phyloP scores from a whole-genome alignment of 30 jellyfish, hydroid and myxozoan species.

The Nemopilema nomurai region DNA sequence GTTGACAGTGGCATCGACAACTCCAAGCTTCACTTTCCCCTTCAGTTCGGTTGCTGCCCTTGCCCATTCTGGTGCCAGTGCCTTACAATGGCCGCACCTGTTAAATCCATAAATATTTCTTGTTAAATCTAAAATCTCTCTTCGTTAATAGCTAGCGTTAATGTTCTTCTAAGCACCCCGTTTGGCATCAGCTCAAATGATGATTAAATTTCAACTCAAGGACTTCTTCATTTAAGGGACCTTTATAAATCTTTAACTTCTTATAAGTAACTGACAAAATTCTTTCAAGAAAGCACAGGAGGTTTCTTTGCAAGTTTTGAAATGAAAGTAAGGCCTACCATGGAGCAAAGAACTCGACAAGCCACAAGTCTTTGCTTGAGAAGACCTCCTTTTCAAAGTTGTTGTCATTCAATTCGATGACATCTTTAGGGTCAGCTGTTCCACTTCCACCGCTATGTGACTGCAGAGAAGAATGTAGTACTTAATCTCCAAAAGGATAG shows the following conservation, averaged over 20 bases:
- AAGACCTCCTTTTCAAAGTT: conserved; percentile 88
- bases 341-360: conserved; percentile 97
- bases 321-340: conserved; percentile 59
- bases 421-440: conserved; percentile 74
- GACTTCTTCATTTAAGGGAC: too few relatives aligned
- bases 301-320: too few relatives aligned
- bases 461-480: conserved; percentile 13
- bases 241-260: too few relatives aligned
- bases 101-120: not conserved
- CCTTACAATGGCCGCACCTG: conserved; percentile 98
- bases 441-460: conserved; percentile 81
- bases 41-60: conserved; percentile 91
- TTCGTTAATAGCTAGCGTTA: too few relatives aligned
- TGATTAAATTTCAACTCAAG: too few relatives aligned
- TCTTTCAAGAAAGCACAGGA: too few relatives aligned
- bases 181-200: too few relatives aligned
- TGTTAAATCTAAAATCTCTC: too few relatives aligned
- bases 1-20: conserved; percentile 91
- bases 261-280: too few relatives aligned
- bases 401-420: conserved; percentile 80
- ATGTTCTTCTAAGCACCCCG: too few relatives aligned
- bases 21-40: conserved; percentile 91
- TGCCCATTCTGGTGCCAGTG: conserved; percentile 96
- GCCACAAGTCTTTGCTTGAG: conserved; percentile 78
- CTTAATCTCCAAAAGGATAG: too few relatives aligned